Evolutionary conservation across 2,888 invertebrate genomes (phyloP).

Genomic region (Itoplectis maculator): DNA sequence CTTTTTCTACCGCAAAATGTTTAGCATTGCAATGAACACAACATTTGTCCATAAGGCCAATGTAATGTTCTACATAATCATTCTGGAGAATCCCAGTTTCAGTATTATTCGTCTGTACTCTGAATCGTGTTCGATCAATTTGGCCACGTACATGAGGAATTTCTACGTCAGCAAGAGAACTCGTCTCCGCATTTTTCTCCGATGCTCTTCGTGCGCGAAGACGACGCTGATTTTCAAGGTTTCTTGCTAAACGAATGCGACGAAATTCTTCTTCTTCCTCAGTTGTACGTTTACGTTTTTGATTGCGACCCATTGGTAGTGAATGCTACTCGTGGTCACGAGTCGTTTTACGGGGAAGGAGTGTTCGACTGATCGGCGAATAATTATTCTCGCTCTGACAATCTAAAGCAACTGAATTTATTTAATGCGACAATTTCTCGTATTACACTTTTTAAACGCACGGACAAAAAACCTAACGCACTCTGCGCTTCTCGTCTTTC

Average conservation of each 20-base stretch:
- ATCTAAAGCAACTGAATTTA: too few relatives aligned
- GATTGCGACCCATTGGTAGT: background rate
- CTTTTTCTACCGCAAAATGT: slow-evolving; percentile 46
- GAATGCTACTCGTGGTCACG: background rate
- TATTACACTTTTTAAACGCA: too few relatives aligned
- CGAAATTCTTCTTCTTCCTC: background rate
- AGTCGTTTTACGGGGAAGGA: background rate
- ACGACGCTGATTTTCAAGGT: background rate
- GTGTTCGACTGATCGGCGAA: background rate
- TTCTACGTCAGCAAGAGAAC: background rate
- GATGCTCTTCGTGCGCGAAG: background rate
- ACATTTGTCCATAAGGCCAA: slow-evolving; percentile 38
- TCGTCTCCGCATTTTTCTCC: background rate
- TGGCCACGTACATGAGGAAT: background rate
- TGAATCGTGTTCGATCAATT: slow-evolving; percentile 3
- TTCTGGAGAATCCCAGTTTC: background rate
- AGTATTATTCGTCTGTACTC: background rate
- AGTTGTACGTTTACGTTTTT: background rate
- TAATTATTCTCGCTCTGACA: background rate
- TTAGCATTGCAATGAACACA: slow-evolving; percentile 49
- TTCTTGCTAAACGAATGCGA: background rate
- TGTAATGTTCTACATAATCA: slow-evolving; percentile 47
- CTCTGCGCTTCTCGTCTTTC: too few relatives aligned
- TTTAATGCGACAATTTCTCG: too few relatives aligned
- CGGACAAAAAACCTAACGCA: too few relatives aligned